Evolutionary conservation across 2,888 invertebrate species (phyloP).

Genomic region (Bugula neritina): DNA sequence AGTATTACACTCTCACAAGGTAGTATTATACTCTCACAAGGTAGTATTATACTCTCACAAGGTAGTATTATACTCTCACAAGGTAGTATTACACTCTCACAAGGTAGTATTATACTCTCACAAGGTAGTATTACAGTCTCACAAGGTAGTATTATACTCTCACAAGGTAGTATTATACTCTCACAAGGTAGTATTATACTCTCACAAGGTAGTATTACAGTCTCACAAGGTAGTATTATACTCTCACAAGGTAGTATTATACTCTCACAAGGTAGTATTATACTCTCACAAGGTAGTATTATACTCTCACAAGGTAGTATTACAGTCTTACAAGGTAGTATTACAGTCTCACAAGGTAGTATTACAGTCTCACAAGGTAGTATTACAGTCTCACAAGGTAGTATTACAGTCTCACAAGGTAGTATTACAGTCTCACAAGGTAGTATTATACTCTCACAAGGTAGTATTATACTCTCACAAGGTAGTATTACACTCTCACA

Average conservation of each 20-base stretch:
- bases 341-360: too few species aligned
- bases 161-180: too few species aligned
- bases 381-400: not conserved
- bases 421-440: too few species aligned
- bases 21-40: too few species aligned
- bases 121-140: not conserved
- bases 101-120: not conserved
- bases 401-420: too few species aligned
- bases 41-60: not conserved
- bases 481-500: too few species aligned
- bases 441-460: not conserved
- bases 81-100: too few species aligned
- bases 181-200: not conserved
- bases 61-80: not conserved
- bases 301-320: not conserved
- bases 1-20: not conserved
- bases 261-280: not conserved
- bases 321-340: not conserved
- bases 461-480: not conserved
- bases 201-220: not conserved
- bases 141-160: not conserved
- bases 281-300: too few species aligned
- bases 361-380: not conserved
- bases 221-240: too few species aligned
- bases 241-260: not conserved